Evolutionary conservation across 2,113 vertebrate species (phyloP).

Genomic region (Helogale parvula): DNA sequence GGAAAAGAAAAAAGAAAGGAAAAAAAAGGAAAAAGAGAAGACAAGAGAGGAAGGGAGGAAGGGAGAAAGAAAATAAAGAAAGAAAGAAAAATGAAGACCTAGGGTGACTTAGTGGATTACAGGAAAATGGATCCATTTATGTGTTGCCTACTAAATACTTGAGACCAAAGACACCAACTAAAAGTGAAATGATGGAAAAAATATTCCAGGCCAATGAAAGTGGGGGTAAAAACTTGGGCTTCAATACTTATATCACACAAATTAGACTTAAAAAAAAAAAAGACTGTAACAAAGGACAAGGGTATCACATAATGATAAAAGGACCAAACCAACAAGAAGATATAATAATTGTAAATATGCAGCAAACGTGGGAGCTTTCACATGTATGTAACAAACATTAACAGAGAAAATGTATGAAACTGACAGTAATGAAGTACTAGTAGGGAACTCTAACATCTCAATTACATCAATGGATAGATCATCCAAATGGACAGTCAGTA

Average conservation of each 20-base stretch:
- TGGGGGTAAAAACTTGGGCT: neutral
- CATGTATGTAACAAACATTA: neutral
- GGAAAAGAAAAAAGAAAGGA: neutral
- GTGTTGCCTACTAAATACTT: neutral
- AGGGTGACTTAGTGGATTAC: neutral
- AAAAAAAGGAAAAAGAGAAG: no score
- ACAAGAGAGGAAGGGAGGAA: no score
- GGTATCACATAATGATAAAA: neutral
- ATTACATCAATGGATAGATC: neutral
- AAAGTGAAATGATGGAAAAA: neutral
- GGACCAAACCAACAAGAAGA: neutral
- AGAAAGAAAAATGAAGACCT: no score
- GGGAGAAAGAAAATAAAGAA: neutral
- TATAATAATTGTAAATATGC: neutral
- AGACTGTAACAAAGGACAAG: neutral
- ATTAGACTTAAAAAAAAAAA: neutral
- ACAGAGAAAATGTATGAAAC: neutral
- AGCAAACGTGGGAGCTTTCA: neutral
- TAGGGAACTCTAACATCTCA: neutral
- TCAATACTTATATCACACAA: neutral
- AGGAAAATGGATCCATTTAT: neutral
- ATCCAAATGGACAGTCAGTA: neutral
- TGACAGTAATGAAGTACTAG: neutral
- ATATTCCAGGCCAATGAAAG: neutral
- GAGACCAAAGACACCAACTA: neutral